Base-by-base conservation (phyloP, 2,113 vertebrate genomes). In the Chloropsis cyanopogon region DNA sequence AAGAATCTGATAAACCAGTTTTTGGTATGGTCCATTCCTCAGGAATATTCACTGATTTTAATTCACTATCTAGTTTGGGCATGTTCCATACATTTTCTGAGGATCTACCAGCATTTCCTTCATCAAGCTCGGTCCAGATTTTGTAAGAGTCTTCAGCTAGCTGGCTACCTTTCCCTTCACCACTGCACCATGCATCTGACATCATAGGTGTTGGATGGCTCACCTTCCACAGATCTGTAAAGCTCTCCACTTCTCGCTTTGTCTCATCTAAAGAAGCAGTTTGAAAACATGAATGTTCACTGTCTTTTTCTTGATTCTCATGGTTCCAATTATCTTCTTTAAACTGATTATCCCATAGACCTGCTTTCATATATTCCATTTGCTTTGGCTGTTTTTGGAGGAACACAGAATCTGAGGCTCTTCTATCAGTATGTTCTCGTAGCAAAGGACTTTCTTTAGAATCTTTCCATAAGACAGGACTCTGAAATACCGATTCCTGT, bases 401-500 rank as follows among this genome's bases (percentile, higher is more conserved):
- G 86, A 97, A 98, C 22, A 97, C 57, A 42, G 97, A 97, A 93
- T 98, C 97, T 16, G 97, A 97, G 61, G 96, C 92, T 96, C 96
- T 97, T 92, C 97, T 97, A 12, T 98, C 97, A 82, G 22, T 25
- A 79, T 78, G 96, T 37, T 96, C 81, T 77, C 11, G 91, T 52
- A 87, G 28, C 37, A 91, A 60, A 6, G 93, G 73, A 56, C 59
- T 96, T 85, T 97, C 71, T 76, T 97, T 98, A 77, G 88, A 93
- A 41, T 97, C 97, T 89, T 97, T 97, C 98, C 97, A 98, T 12
- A 97, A 94, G 26, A 97, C 94, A 9, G 98, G 97, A 77, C 97
- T 98, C 63, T 98, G 98, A 96, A 98, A 98, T 42, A 98, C 96
- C 93, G 97, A 97, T 35, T 98, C 98, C 28, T 97, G 97, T 59